phyloP scores from a whole-genome alignment of 1,140 invertebrate genomes.

The Hycleus cichorii region DNA sequence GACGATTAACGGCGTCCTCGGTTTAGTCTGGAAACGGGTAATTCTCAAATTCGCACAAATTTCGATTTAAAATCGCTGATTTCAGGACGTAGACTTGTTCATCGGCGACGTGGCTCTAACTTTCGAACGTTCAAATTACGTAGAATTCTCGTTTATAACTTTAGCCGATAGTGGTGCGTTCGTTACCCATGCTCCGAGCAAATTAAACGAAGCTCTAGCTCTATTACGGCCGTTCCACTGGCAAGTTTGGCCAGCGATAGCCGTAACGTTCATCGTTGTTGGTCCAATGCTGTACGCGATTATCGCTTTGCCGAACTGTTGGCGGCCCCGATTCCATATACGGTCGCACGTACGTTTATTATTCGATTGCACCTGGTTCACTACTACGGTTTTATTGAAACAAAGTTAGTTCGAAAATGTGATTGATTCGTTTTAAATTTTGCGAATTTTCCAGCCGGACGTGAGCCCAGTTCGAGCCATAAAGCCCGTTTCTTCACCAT shows the following conservation, averaged over 20 bases:
- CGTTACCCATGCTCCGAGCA: slow-evolving; percentile 58
- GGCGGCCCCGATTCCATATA: slow-evolving; percentile 38
- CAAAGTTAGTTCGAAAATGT: slow-evolving; percentile 47
- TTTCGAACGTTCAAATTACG: slow-evolving; percentile 55
- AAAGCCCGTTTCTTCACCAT: slow-evolving; percentile 55
- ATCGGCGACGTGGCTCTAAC: slow-evolving; percentile 62
- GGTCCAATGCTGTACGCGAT: slow-evolving; percentile 51
- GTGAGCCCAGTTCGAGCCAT: slow-evolving; percentile 49
- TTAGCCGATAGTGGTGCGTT: slow-evolving; percentile 64
- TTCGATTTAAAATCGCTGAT: background rate
- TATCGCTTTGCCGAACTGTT: slow-evolving; percentile 47
- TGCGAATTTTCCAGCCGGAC: slow-evolving; percentile 40
- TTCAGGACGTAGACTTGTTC: slow-evolving; percentile 59
- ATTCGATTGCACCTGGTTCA: slow-evolving; percentile 59
- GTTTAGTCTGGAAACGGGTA: slow-evolving; percentile 57
- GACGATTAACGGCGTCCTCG: slow-evolving; percentile 59
- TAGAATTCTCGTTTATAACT: slow-evolving; percentile 65
- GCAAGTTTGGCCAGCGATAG: slow-evolving; percentile 55
- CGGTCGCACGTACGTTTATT: slow-evolving; percentile 45
- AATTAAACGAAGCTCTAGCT: slow-evolving; percentile 60
- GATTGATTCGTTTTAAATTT: background rate
- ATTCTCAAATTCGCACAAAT: slow-evolving; percentile 15
- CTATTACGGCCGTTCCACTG: slow-evolving; percentile 60
- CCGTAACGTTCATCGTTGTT: slow-evolving; percentile 45
- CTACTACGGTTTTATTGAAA: slow-evolving; percentile 54